Evolutionary conservation across 2,888 invertebrate genomes (phyloP).

Genomic region (Hemaris fuciformis): DNA sequence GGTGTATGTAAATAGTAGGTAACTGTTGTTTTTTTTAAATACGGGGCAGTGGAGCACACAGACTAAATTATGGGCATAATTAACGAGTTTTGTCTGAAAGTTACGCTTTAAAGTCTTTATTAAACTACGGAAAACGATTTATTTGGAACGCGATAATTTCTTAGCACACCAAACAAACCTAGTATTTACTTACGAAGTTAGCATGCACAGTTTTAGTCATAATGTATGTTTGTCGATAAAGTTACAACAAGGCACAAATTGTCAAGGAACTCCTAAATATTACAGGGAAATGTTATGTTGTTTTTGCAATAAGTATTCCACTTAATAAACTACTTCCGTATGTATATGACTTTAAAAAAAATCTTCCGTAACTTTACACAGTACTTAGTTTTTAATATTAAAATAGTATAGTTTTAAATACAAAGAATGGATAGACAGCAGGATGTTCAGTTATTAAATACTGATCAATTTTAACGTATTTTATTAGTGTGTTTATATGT

Average conservation of each 20-base stretch:
- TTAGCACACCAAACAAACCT: neutral
- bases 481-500: too few species aligned
- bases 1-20: neutral
- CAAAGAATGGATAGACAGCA: too few species aligned
- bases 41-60: slow-evolving; percentile 1
- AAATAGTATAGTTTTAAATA: too few species aligned
- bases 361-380: neutral
- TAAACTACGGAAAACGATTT: neutral
- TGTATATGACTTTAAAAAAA: neutral
- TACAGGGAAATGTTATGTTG: neutral
- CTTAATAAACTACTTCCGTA: neutral
- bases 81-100: neutral
- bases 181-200: slow-evolving; percentile 8
- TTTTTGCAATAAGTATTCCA: neutral
- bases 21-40: neutral
- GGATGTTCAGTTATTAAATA: too few species aligned
- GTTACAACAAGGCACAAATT: slow-evolving; percentile 22
- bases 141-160: slow-evolving; percentile 3
- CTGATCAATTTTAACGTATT: too few species aligned
- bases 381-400: too few species aligned
- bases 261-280: neutral
- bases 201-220: slow-evolving; percentile 17
- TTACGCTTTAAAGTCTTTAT: neutral
- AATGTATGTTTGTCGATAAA: neutral
- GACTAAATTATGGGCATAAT: neutral